Conservation (phyloP, 1,140 invertebrate species). For the Caenorhabditis tropicalis region DNA sequence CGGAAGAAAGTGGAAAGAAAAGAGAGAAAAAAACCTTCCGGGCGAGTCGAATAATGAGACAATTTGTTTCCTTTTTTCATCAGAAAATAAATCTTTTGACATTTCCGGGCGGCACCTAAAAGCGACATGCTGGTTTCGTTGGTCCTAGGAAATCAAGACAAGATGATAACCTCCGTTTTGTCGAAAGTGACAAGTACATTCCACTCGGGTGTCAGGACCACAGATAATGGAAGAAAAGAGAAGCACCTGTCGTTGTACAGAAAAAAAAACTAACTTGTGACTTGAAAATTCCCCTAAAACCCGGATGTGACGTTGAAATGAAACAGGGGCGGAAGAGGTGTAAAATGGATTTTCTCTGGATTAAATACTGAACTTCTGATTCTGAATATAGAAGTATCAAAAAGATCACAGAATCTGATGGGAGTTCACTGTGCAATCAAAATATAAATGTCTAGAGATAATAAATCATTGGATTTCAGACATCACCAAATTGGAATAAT, state of each 20-base stretch:
- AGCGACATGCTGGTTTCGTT: neutral
- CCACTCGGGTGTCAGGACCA: neutral
- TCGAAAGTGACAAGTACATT: constrained; percentile 12
- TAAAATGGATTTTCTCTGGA: neutral
- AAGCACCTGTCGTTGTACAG: neutral
- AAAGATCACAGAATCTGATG: no score
- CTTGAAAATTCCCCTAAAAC: neutral
- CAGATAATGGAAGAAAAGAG: neutral
- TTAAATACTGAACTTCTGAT: no score
- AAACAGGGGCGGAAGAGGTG: neutral
- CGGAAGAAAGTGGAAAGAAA: neutral
- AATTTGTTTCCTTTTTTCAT: neutral
- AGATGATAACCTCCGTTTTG: neutral
- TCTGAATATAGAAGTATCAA: no score
- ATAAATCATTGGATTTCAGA: no score
- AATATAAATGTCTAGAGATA: no score
- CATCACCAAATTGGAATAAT: no score
- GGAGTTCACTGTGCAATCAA: no score
- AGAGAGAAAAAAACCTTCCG: neutral
- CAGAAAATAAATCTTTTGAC: neutral
- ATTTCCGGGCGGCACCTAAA: neutral
- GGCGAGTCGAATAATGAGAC: neutral
- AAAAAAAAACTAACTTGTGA: neutral
- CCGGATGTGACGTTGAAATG: neutral
- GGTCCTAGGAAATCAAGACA: neutral